Evolutionary conservation across 2,888 invertebrate genomes (phyloP).

Genomic region (Apoda limacodes): DNA sequence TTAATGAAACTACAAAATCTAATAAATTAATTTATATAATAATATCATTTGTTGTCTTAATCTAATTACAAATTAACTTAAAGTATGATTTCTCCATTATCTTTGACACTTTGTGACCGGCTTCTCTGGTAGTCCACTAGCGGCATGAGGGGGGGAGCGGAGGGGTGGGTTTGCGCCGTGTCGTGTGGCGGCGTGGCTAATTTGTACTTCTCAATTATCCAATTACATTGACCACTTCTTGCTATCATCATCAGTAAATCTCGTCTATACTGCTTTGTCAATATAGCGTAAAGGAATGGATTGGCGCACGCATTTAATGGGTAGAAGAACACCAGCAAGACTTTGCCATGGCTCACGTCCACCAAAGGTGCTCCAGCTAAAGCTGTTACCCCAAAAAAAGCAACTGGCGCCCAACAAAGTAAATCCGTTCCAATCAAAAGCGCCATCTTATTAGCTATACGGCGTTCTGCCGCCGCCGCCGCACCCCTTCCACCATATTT

Average conservation of each 20-base stretch:
- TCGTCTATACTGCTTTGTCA: constrained; percentile 87
- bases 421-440: constrained; percentile 89
- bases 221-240: constrained; percentile 65
- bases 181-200: constrained; percentile 51
- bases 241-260: constrained; percentile 78
- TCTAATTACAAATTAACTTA: constrained; percentile 31
- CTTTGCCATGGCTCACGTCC: constrained; percentile 83
- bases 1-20: constrained; percentile 27
- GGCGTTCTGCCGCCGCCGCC: constrained; percentile 75
- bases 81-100: constrained; percentile 42
- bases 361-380: constrained; percentile 86
- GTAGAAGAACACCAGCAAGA: constrained; percentile 89
- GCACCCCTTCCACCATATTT: constrained; percentile 73
- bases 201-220: constrained; percentile 53
- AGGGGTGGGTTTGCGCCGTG: constrained; percentile 53
- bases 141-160: constrained; percentile 43
- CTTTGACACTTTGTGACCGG: constrained; percentile 41
- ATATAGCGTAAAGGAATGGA: constrained; percentile 91
- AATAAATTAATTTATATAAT: constrained; percentile 46
- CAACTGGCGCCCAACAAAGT: constrained; percentile 88
- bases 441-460: constrained; percentile 91
- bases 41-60: constrained; percentile 33
- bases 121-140: constrained; percentile 46
- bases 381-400: constrained; percentile 90
- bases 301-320: constrained; percentile 93